phyloP scores from a whole-genome alignment of 2,888 invertebrate genomes.

The Pheosia gnoma region DNA sequence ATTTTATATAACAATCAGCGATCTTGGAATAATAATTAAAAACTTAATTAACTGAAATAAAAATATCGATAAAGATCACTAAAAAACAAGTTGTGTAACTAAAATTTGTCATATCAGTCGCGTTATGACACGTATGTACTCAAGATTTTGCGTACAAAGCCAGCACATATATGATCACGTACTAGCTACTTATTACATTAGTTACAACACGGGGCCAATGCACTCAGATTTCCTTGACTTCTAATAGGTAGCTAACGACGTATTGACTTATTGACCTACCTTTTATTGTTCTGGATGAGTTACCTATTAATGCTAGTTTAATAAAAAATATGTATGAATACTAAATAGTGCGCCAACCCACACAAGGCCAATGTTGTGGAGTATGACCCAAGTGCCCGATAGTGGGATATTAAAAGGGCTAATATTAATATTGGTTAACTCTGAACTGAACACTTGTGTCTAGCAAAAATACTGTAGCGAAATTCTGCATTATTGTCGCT shows the following conservation, averaged over 20 bases:
- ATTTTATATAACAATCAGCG: too few species aligned
- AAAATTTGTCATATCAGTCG: slow-evolving; percentile 1
- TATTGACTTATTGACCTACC: slow-evolving; percentile 9
- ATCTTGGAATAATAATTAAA: background rate
- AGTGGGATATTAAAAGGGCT: too few species aligned
- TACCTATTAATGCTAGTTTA: background rate
- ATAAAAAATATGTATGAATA: background rate
- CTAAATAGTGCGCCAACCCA: too few species aligned
- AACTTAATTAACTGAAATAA: too few species aligned
- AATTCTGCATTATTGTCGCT: too few species aligned
- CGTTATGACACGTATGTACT: background rate
- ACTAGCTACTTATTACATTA: slow-evolving; percentile 11
- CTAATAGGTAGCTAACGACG: slow-evolving; percentile 2
- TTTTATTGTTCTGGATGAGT: slow-evolving; percentile 5
- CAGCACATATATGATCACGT: slow-evolving; percentile 9
- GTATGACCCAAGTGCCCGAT: too few species aligned
- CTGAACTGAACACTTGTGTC: too few species aligned
- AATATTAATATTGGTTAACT: too few species aligned
- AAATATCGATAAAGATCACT: background rate
- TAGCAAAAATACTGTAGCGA: too few species aligned
- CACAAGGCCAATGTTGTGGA: too few species aligned
- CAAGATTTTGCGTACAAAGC: slow-evolving; percentile 2
- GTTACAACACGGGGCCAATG: slow-evolving; percentile 20
- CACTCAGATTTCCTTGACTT: slow-evolving; percentile 26
- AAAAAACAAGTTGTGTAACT: background rate